Percentiles rank a stretch among this genome's conserved stretches.
Conservation (phyloP, 2,888 invertebrate species). For the Sinelater perroti region DNA sequence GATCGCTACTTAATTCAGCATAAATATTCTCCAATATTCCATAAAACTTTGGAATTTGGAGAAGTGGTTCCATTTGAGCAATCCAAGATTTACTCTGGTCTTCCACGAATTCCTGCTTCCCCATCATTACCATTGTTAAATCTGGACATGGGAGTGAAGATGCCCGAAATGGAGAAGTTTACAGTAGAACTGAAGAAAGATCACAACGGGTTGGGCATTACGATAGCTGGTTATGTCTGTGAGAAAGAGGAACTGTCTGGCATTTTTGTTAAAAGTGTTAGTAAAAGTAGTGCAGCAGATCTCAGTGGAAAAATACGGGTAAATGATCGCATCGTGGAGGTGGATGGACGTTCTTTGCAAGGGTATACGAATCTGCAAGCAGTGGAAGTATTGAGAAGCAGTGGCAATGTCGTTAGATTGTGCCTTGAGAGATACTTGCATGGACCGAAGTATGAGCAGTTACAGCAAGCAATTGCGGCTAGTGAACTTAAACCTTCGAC, state of each 20-base stretch:
- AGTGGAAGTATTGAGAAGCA: conserved; percentile 94
- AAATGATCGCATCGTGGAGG: conserved; percentile 98
- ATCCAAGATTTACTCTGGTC: conserved; percentile 50
- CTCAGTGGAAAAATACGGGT: conserved; percentile 91
- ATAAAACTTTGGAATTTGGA: conserved; percentile 44
- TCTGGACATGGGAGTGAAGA: conserved; percentile 67
- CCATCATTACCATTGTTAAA: conserved; percentile 62
- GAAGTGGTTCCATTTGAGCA: conserved; percentile 56
- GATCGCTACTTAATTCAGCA: conserved; percentile 87
- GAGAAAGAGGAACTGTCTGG: conserved; percentile 98
- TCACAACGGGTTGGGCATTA: conserved; percentile 91
- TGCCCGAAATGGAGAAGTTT: conserved; percentile 93
- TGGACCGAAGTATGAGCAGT: conserved; percentile 88
- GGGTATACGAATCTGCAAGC: conserved; percentile 98
- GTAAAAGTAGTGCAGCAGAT: conserved; percentile 95
- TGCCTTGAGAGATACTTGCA: conserved; percentile 90
- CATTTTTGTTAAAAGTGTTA: conserved; percentile 98
- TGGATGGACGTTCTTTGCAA: conserved; percentile 92
- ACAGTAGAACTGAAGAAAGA: conserved; percentile 94
- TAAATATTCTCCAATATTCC: conserved; percentile 79
- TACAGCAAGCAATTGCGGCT: conserved; percentile 87
- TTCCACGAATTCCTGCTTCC: conserved; percentile 58
- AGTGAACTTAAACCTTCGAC: conserved; percentile 74
- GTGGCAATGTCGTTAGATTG: conserved; percentile 88
- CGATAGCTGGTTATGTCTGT: conserved; percentile 96